phyloP scores from a whole-genome alignment of 2,113 vertebrate species.

The Beaufortia kweichowensis region DNA sequence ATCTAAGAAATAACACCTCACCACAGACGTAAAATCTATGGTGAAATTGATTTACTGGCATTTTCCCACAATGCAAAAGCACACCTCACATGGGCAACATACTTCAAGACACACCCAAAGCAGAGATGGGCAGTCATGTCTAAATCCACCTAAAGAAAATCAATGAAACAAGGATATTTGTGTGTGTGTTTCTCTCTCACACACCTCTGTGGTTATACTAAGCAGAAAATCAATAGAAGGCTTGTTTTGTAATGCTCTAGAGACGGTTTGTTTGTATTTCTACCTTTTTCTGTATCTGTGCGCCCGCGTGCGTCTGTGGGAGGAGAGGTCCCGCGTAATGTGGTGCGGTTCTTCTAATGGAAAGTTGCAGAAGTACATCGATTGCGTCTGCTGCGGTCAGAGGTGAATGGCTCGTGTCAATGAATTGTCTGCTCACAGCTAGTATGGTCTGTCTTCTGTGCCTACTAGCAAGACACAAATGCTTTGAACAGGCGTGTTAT shows the following conservation, averaged over 20 bases:
- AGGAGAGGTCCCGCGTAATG: constrained; percentile 1
- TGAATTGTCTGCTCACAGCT: not conserved
- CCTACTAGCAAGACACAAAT: not conserved
- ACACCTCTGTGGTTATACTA: constrained; percentile 29
- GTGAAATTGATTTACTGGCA: not conserved
- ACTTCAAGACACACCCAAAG: constrained; percentile 8
- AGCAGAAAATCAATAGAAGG: constrained; percentile 34
- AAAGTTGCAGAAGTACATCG: not conserved
- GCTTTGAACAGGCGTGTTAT: not conserved
- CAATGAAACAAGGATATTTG: constrained; percentile 18
- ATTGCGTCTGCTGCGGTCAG: constrained; percentile 11
- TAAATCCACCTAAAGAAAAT: constrained; percentile 32
- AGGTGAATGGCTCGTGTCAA: constrained; percentile 11
- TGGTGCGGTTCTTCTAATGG: not conserved
- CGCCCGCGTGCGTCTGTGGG: not conserved
- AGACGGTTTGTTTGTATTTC: constrained; percentile 28
- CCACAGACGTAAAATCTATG: not conserved
- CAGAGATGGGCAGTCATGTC: constrained; percentile 22
- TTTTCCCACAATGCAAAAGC: not conserved
- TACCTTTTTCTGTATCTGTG: constrained; percentile 14
- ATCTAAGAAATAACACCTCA: not conserved
- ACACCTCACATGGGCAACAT: not conserved
- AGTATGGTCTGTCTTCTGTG: not conserved
- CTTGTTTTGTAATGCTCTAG: constrained; percentile 38
- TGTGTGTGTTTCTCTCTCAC: constrained; percentile 6